These are phyloP conservation scores for Oligia fasciuncula DNA, from an alignment of 2,888 invertebrate genomes.

Conservation along the genomic window DNA sequence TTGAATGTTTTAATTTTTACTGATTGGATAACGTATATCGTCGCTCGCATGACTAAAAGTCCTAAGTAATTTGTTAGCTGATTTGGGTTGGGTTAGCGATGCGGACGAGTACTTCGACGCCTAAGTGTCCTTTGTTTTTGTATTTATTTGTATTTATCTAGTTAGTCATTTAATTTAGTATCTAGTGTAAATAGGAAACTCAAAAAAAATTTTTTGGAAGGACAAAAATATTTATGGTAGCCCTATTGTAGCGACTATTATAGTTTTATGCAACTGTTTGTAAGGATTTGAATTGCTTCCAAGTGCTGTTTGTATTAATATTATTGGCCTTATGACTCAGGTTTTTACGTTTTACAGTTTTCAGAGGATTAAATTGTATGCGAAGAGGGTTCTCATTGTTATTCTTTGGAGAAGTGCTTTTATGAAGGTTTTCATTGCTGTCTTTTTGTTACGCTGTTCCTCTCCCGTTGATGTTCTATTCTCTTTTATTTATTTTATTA, in stretches of 20 bases:
- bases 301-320: slow-evolving; percentile 72
- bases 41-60: no score
- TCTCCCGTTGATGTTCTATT: background rate
- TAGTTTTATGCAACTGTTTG: slow-evolving; percentile 79
- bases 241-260: slow-evolving; percentile 62
- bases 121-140: background rate
- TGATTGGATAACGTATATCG: background rate
- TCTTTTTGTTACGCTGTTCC: slow-evolving; percentile 2
- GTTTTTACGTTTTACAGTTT: slow-evolving; percentile 47
- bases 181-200: background rate
- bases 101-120: background rate
- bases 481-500: no score
- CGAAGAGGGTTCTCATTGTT: slow-evolving; percentile 28
- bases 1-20: slow-evolving; percentile 4
- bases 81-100: no score
- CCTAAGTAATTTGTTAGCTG: no score
- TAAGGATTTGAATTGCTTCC: slow-evolving; percentile 77
- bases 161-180: background rate
- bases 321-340: slow-evolving; percentile 65
- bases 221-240: slow-evolving; percentile 25
- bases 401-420: background rate
- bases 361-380: slow-evolving; percentile 41
- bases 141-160: background rate
- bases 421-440: background rate
- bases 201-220: background rate